Base-by-base conservation (phyloP, 2,888 invertebrate genomes). In the Nudaria mundana region DNA sequence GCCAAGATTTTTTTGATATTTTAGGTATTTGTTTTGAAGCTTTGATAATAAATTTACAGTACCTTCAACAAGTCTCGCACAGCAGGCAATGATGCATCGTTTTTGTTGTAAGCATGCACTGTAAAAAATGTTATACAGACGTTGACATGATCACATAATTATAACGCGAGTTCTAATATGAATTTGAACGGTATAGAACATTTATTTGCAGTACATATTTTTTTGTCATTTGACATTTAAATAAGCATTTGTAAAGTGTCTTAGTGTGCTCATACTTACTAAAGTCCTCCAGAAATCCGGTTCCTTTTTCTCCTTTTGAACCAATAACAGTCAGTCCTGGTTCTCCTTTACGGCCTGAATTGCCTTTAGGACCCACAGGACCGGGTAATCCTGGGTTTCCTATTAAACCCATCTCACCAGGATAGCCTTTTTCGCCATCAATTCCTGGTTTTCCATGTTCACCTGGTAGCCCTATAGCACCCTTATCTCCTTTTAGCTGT, bases 281-380 rank as follows among this genome's bases (percentile, higher is more conserved):
- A 33, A 33, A 24, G 14, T 33, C 33, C 15, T 33, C 22, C 3
- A 33, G 15, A 24, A 33, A 33, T 24, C 24, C 23, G 24, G 23
- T 33, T 33, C 33, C 33, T 15, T 33, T 33, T 8, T 33, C 33
- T 24, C 33, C 33, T 11, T 33, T 33, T 15, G 15, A 15, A 2
- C 33, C 33, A 14, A 7, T 3, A 3, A 24, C 23, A 11, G 15
- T 11, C 2, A 7, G 24, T 1, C 33, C 33, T 11, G 24, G 33
- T 33, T 33, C 6, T 24, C 33, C 33, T 15, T 15, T 7, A 11
- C 2, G n/a, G 7, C 33, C 33, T 11, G 10, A 15, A 5, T 7
- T 7, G 4, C 33, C 33, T 11, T 16, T 7, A 5, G 10, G 5
- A 11, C 33, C 33, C 16, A 7, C 4, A 7, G 7, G 11, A 8